Evolutionary conservation across 2,113 vertebrate genomes (phyloP).

Genomic region (Gymnogyps californianus): DNA sequence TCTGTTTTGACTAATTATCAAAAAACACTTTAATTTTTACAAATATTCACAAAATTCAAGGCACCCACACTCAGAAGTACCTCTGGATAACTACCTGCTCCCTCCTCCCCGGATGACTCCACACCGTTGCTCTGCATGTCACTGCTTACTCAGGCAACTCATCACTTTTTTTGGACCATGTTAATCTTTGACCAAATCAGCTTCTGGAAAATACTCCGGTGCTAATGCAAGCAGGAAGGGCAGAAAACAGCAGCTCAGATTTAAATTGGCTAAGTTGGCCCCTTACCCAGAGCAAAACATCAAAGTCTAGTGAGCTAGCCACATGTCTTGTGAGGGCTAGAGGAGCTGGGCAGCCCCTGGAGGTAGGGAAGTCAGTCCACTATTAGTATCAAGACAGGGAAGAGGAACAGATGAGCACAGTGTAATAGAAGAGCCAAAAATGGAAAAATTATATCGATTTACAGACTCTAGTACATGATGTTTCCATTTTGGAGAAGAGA

Average conservation of each 20-base stretch:
- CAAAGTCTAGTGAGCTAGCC: background rate
- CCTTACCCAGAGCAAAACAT: background rate
- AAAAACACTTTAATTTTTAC: background rate
- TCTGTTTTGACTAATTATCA: conserved; percentile 9
- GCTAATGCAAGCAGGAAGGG: background rate
- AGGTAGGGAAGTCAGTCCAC: background rate
- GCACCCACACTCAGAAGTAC: background rate
- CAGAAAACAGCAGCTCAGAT: background rate
- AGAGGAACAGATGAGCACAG: background rate
- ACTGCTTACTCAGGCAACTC: background rate
- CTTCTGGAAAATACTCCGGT: background rate
- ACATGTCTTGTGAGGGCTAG: rapidly evolving
- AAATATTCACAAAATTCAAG: background rate
- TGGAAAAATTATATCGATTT: background rate
- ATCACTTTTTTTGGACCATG: background rate
- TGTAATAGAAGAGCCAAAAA: background rate
- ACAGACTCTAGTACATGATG: background rate
- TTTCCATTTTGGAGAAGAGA: background rate
- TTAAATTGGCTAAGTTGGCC: background rate
- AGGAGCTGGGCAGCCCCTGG: background rate
- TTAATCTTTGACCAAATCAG: background rate
- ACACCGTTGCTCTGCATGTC: background rate
- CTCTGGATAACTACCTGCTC: background rate
- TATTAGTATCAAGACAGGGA: background rate
- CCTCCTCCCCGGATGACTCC: background rate